These are phyloP conservation scores for Daubentonia madagascariensis DNA, from an alignment of 2,113 vertebrate species.

Conservation along the genomic window DNA sequence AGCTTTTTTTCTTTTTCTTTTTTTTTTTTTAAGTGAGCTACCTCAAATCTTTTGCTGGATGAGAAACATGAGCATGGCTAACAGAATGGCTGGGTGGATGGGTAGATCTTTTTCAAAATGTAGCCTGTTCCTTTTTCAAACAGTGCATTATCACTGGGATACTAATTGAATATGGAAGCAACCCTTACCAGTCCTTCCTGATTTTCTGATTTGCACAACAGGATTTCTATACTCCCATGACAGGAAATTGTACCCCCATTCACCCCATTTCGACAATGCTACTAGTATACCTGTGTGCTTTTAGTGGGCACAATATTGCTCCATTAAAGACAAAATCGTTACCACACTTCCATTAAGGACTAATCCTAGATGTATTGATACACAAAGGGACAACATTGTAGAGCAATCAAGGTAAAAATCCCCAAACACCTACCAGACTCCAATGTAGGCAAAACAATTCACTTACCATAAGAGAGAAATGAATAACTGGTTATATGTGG, in stretches of 20 bases:
- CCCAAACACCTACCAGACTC: not conserved
- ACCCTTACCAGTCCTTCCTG: not conserved
- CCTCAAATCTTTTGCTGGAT: not conserved
- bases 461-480: not conserved
- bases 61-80: not conserved
- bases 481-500: not conserved
- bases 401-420: not conserved
- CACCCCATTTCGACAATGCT: not conserved
- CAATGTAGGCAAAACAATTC: not conserved
- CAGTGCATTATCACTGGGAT: not conserved
- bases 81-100: not conserved
- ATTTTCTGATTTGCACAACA: not conserved
- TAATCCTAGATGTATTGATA: not conserved
- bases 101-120: not conserved
- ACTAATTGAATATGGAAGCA: not conserved
- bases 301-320: not conserved
- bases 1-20: not conserved
- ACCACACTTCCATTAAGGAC: not conserved
- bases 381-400: not conserved
- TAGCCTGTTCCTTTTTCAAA: not conserved
- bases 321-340: not conserved
- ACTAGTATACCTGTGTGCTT: not conserved
- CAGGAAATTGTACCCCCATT: not conserved
- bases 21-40: not conserved
- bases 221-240: not conserved